phyloP scores from a whole-genome alignment of 2,888 invertebrate species.

The Pyrochroa serraticornis region DNA sequence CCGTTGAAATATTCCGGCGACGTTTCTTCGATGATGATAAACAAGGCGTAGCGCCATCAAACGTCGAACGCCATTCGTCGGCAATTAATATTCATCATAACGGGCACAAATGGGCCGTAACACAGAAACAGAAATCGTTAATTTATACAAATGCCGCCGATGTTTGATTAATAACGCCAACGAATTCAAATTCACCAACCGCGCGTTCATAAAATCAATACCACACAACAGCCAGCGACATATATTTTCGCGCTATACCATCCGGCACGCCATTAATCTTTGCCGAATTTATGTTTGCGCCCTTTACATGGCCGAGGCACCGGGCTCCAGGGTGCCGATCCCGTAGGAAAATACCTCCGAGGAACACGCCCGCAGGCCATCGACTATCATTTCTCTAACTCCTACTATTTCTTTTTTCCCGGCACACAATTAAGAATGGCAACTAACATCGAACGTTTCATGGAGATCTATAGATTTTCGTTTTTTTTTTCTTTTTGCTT shows the following conservation, averaged over 20 bases:
- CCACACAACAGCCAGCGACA: slow-evolving; percentile 20
- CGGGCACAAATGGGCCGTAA: slow-evolving; percentile 23
- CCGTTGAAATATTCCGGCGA: background rate
- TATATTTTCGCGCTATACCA: slow-evolving; percentile 19
- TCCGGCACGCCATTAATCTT: slow-evolving; percentile 25
- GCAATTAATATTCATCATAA: slow-evolving; percentile 29
- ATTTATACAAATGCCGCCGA: slow-evolving; percentile 27
- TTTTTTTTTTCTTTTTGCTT: too few relatives aligned
- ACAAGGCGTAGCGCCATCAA: slow-evolving; percentile 12
- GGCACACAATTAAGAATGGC: too few relatives aligned
- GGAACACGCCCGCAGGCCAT: background rate
- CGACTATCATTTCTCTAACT: background rate
- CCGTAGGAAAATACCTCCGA: background rate
- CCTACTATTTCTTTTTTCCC: too few relatives aligned
- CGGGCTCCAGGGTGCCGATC: too few relatives aligned
- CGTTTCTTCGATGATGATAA: slow-evolving; percentile 8
- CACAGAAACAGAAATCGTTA: slow-evolving; percentile 31
- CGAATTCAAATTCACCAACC: slow-evolving; percentile 23
- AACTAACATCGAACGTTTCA: too few relatives aligned
- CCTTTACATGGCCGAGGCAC: slow-evolving; percentile 20
- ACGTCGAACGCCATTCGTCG: slow-evolving; percentile 15
- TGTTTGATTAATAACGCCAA: slow-evolving; percentile 28
- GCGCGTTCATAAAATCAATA: slow-evolving; percentile 26
- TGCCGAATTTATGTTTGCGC: slow-evolving; percentile 21
- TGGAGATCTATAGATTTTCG: too few relatives aligned